phyloP scores from a whole-genome alignment of 2,797 vertebrate genomes.

The Pipistrellus nathusii region DNA sequence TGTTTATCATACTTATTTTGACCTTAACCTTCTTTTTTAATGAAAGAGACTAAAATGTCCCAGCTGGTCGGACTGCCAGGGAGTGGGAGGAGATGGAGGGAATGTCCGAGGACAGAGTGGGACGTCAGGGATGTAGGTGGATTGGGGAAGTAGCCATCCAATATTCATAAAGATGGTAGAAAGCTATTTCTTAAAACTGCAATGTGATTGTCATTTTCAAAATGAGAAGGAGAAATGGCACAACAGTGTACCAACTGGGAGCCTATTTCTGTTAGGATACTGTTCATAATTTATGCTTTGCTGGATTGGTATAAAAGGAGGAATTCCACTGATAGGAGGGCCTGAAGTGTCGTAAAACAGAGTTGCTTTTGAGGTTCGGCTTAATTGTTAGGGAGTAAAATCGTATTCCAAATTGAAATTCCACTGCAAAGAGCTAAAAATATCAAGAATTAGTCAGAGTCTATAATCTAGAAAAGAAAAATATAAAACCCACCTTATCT shows the following conservation, averaged over 20 bases:
- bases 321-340: constrained; percentile 24
- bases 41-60: constrained; percentile 91
- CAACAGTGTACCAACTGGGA: not conserved
- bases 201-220: constrained; percentile 15
- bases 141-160: constrained; percentile 27
- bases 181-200: constrained; percentile 34
- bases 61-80: constrained; percentile 87
- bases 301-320: constrained; percentile 53
- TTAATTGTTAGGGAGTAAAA: constrained; percentile 67
- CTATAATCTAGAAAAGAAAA: constrained; percentile 59
- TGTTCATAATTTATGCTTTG: not conserved
- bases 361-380: constrained; percentile 63
- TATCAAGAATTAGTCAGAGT: constrained; percentile 51
- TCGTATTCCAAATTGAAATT: constrained; percentile 68
- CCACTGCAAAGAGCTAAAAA: constrained; percentile 67
- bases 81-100: constrained; percentile 60
- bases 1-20: constrained; percentile 91
- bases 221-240: not conserved
- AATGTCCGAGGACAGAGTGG: constrained; percentile 72
- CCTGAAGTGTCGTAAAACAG: constrained; percentile 19
- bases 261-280: not conserved
- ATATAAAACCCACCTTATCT: constrained; percentile 57
- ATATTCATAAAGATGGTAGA: constrained; percentile 56
- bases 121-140: constrained; percentile 56
- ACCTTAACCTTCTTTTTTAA: constrained; percentile 90